Conservation (phyloP, 2,113 vertebrate species). For the Serinus canaria region DNA sequence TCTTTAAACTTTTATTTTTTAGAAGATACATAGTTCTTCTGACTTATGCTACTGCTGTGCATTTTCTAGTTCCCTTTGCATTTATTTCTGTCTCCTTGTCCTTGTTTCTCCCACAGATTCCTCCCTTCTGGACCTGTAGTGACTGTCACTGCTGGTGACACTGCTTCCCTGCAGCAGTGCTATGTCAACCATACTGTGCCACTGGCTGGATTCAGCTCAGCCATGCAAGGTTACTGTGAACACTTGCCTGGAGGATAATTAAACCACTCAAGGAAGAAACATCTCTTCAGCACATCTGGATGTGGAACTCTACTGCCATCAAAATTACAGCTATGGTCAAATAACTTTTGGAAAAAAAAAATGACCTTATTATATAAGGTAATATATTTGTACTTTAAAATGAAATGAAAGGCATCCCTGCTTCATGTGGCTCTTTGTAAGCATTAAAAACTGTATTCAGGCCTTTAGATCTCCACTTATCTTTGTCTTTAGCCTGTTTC, state of each 20-base stretch:
- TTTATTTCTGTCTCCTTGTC: background rate
- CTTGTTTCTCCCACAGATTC: background rate
- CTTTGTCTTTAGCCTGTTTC: background rate
- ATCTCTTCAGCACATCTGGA: conserved; percentile 15
- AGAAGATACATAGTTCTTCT: background rate
- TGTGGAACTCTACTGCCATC: conserved; percentile 20
- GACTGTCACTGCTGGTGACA: conserved; percentile 36
- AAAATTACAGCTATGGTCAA: background rate
- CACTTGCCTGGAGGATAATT: conserved; percentile 2
- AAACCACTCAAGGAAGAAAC: conserved; percentile 16
- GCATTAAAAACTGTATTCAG: background rate
- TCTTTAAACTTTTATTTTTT: background rate
- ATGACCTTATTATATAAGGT: background rate
- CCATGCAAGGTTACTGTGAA: background rate
- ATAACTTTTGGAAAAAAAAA: background rate
- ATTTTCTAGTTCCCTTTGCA: background rate
- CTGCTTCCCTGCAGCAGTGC: background rate
- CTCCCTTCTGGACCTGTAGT: background rate
- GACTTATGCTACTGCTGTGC: background rate
- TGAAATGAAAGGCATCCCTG: background rate
- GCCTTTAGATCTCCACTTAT: background rate
- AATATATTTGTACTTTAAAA: background rate
- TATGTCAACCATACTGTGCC: background rate
- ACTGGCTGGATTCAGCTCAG: conserved; percentile 13
- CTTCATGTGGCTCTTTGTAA: background rate